Conservation (phyloP, 1,140 invertebrate genomes). For the Colletes latitarsis region DNA sequence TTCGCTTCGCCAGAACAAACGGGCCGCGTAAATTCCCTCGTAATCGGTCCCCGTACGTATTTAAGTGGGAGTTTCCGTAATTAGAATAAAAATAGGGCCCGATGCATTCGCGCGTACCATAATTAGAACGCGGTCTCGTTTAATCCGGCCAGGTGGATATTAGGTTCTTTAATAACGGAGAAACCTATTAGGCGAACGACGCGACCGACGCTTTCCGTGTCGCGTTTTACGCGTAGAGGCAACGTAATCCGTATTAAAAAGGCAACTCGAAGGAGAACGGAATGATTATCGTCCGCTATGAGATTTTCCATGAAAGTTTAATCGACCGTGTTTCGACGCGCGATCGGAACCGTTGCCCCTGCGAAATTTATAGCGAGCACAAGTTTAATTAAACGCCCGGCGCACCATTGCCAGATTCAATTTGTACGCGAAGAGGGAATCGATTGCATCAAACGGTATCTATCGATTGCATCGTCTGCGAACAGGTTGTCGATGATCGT, state of each 20-base stretch:
- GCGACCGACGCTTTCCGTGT: neutral
- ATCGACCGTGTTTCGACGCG: neutral
- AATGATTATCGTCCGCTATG: neutral
- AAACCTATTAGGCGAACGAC: neutral
- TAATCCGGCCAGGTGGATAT: neutral
- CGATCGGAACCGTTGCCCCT: neutral
- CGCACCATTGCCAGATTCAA: neutral
- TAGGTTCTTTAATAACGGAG: neutral
- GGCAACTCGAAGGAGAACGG: neutral
- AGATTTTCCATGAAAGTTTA: neutral
- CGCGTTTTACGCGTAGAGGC: neutral
- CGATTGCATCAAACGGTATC: conserved; percentile 12
- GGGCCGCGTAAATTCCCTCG: neutral
- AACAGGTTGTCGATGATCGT: neutral
- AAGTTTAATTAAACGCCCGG: conserved; percentile 25
- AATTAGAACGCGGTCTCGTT: conserved; percentile 19
- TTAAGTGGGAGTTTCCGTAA: conserved; percentile 6
- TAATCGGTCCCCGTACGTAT: neutral
- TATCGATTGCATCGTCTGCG: neutral
- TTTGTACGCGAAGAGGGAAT: neutral
- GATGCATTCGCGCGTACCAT: neutral
- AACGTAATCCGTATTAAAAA: neutral
- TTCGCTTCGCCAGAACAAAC: neutral
- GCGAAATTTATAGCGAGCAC: neutral
- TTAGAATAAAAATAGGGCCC: conserved; percentile 15